phyloP scores from a whole-genome alignment of 2,113 vertebrate species.

The Bos indicus region DNA sequence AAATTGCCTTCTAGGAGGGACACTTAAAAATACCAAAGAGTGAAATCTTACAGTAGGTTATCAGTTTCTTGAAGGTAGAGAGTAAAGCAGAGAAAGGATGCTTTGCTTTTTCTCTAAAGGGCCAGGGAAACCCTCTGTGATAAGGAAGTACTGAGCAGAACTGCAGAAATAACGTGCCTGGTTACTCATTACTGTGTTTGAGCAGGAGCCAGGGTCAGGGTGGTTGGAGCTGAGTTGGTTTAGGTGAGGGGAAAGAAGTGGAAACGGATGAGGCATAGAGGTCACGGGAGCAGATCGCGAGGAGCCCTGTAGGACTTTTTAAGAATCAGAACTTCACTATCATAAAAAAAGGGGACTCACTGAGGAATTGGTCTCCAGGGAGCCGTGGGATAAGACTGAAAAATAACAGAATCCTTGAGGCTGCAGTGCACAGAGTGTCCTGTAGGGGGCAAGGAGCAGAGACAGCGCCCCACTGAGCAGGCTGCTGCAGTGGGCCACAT shows the following conservation, averaged over 20 bases:
- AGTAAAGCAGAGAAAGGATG: neutral
- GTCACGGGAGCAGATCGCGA: fast-evolving
- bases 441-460: neutral
- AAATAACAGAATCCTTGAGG: neutral
- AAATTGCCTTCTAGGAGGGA: neutral
- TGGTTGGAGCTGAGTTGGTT: neutral
- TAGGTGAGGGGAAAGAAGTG: neutral
- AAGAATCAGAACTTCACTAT: neutral
- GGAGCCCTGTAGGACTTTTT: neutral
- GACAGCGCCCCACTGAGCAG: neutral
- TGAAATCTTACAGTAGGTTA: neutral
- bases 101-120: neutral
- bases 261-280: neutral
- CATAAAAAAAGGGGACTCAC: neutral
- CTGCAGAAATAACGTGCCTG: neutral
- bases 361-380: neutral
- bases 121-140: neutral
- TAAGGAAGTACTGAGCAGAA: neutral
- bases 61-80: neutral
- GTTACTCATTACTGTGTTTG: neutral
- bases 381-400: neutral
- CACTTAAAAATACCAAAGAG: neutral
- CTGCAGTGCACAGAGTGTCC: neutral
- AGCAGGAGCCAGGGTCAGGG: neutral
- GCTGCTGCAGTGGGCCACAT: neutral